These are phyloP conservation scores for Strix occidentalis DNA, from an alignment of 2,797 vertebrate genomes.

Conservation along the genomic window DNA sequence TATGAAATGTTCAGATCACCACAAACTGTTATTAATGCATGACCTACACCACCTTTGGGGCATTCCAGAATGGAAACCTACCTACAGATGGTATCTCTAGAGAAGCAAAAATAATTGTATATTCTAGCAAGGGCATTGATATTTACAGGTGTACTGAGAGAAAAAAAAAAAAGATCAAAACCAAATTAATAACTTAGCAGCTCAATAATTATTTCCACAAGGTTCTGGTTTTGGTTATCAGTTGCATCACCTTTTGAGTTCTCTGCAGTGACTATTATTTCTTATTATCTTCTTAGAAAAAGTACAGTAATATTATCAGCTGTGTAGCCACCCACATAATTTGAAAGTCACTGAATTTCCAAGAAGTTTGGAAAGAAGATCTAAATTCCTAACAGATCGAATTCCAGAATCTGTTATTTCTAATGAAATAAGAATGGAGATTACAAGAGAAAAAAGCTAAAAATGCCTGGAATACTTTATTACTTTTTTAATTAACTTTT, in stretches of 20 bases:
- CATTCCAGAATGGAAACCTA: neutral
- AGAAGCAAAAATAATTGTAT: neutral
- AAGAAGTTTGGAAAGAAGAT: neutral
- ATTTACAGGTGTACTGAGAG: neutral
- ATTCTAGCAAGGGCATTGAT: neutral
- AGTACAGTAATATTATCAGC: neutral
- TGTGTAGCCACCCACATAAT: neutral
- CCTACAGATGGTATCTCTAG: neutral
- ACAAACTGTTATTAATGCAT: neutral
- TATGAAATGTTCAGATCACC: neutral
- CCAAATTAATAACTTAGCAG: slow-evolving; percentile 73
- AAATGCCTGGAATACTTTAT: neutral
- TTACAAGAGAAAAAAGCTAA: neutral
- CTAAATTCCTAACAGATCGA: neutral
- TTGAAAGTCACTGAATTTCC: neutral
- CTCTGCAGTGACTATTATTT: slow-evolving; percentile 22
- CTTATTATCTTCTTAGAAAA: neutral
- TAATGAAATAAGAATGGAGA: neutral
- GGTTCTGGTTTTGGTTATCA: slow-evolving; percentile 67
- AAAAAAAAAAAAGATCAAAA: neutral
- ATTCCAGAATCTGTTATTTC: neutral
- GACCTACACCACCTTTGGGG: neutral
- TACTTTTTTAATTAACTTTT: neutral
- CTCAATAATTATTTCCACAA: slow-evolving; percentile 83
- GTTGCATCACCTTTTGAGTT: slow-evolving; percentile 72